Base-by-base conservation (phyloP, 2,797 vertebrate genomes). In the Gallinago nigripennis region DNA sequence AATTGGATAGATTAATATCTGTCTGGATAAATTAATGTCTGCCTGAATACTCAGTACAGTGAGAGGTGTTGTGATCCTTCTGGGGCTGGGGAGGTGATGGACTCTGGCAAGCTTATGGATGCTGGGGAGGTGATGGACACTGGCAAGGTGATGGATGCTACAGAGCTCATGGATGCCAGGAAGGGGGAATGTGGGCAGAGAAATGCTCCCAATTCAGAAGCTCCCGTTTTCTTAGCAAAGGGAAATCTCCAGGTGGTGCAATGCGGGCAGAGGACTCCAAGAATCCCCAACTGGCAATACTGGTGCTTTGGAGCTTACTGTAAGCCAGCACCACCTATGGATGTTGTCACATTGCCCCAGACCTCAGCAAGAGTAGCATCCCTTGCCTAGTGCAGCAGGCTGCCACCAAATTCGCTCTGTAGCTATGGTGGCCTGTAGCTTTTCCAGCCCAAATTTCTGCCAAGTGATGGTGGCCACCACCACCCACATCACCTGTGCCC, bases 261-360 rank as follows among this genome's bases (percentile, higher is more conserved):
- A 16, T 11, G 15, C 1, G 3, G 28, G 14, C 43, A 15, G 25
- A 53, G 12, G 24, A 10, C 45, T 65, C 31, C 4, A 2, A 12
- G 12, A 73, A 64, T 23, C 20, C 23, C 31, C n/a, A 24, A 0
- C 11, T 5, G 11, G 13, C 64, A 56, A n/a, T 45, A 1, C 8
- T 0, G 2, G 4, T n/a, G 58, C 56, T 54, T 39, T 2, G 4
- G 13, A n/a, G 43, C 8, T 24, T 25, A 1, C 6, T 2, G 1
- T 1, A 63, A 58, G 15, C 3, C n/a, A 21, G 9, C 20, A 9
- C 1, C 1, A 14, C 0, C 37, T 5, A 6, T 0, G 2, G 31
- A 2, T 11, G 16, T 2, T 30, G 30, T 18, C 54, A 5, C 3
- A 1, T 8, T 16, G 4, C 8, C 25, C 25, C 0, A 3, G 8